These are phyloP conservation scores for Aleiodes testaceus DNA, from an alignment of 2,888 invertebrate species.

Conservation along the genomic window DNA sequence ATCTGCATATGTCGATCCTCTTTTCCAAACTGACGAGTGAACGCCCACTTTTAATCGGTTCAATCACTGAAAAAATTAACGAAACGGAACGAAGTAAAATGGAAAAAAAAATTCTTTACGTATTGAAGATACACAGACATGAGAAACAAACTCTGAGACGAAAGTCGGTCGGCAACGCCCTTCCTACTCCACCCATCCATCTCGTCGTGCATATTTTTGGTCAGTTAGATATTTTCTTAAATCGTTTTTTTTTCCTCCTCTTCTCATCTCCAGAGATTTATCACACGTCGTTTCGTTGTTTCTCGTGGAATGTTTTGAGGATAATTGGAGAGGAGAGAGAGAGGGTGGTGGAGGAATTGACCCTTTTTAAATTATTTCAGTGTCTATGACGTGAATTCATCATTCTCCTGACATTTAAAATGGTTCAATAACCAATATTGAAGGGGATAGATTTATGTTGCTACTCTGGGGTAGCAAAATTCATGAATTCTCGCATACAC, in stretches of 20 bases:
- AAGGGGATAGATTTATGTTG: slow-evolving; percentile 25
- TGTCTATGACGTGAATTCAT: slow-evolving; percentile 20
- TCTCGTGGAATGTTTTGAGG: slow-evolving; percentile 37
- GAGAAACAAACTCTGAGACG: slow-evolving; percentile 60
- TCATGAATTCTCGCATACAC: slow-evolving; percentile 20
- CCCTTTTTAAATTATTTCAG: slow-evolving; percentile 18
- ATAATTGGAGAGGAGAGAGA: slow-evolving; percentile 25
- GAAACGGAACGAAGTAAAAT: slow-evolving; percentile 52
- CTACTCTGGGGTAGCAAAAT: background rate
- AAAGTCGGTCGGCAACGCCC: slow-evolving; percentile 65
- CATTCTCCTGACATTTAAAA: slow-evolving; percentile 5
- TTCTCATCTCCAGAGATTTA: slow-evolving; percentile 59
- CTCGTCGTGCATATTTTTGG: slow-evolving; percentile 67
- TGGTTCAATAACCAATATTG: slow-evolving; percentile 23
- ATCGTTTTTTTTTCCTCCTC: background rate
- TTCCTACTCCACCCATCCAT: slow-evolving; percentile 68
- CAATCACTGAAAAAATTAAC: slow-evolving; percentile 66
- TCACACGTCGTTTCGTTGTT: slow-evolving; percentile 55
- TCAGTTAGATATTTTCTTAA: slow-evolving; percentile 54
- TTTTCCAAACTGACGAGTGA: slow-evolving; percentile 61
- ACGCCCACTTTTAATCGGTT: slow-evolving; percentile 66
- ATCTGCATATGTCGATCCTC: slow-evolving; percentile 59
- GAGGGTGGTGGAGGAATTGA: slow-evolving; percentile 26
- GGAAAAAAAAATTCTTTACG: slow-evolving; percentile 18
- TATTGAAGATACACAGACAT: slow-evolving; percentile 43